phyloP scores from a whole-genome alignment of 2,113 vertebrate species.

The Rhinogobius similis region DNA sequence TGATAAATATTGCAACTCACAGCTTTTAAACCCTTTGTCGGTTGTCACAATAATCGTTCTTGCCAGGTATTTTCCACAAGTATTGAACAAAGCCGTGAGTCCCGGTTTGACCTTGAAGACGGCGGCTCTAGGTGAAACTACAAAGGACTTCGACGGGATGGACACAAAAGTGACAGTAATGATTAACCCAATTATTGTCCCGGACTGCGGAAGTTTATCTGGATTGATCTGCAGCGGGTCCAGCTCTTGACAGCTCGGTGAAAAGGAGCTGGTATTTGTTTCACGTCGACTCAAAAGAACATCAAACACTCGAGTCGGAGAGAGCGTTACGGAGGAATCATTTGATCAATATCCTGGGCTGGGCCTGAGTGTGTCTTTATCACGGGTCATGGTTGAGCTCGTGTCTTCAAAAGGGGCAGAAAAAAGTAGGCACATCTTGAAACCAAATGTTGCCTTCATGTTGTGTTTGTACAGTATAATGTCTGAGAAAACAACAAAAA shows the following conservation, averaged over 20 bases:
- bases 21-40: too few species aligned
- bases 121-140: conserved; percentile 20
- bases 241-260: conserved; percentile 33
- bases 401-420: too few species aligned
- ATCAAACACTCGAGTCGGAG: conserved; percentile 56
- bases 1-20: too few species aligned
- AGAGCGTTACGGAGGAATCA: conserved; percentile 7
- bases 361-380: too few species aligned
- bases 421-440: too few species aligned
- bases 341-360: conserved; percentile 4
- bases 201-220: conserved; percentile 26
- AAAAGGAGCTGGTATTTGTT: conserved; percentile 37
- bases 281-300: conserved; percentile 48
- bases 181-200: conserved; percentile 45
- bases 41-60: neutral
- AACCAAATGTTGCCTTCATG: too few species aligned
- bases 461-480: too few species aligned
- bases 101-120: conserved; percentile 26
- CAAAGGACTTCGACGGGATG: conserved; percentile 29
- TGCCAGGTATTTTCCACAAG: conserved; percentile 46
- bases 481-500: too few species aligned
- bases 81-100: conserved; percentile 7
- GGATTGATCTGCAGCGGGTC: conserved; percentile 3
- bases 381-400: too few species aligned
- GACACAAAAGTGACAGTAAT: conserved; percentile 42